Conservation (phyloP, 2,888 invertebrate genomes). For the Entomobrya multifasciata region DNA sequence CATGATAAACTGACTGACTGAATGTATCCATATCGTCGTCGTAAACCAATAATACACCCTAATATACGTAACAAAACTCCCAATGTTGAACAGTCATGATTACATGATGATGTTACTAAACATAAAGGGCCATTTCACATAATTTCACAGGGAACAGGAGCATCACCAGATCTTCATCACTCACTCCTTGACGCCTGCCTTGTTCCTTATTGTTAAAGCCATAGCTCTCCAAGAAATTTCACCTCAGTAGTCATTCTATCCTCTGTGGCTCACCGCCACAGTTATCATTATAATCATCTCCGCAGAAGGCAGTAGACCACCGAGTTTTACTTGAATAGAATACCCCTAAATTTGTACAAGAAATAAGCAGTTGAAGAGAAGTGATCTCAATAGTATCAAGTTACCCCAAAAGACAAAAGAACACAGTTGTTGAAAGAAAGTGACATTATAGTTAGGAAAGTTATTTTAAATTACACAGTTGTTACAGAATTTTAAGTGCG, state of each 20-base stretch:
- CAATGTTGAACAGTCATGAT: background rate
- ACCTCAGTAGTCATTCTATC: slow-evolving; percentile 49
- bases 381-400: background rate
- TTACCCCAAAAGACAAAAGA: background rate
- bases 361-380: too few relatives aligned
- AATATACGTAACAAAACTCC: slow-evolving; percentile 22
- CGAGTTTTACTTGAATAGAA: too few relatives aligned
- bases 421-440: too few relatives aligned
- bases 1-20: too few relatives aligned
- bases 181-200: slow-evolving; percentile 27
- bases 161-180: slow-evolving; percentile 28
- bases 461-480: too few relatives aligned
- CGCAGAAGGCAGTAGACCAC: slow-evolving; percentile 21
- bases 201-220: slow-evolving; percentile 45
- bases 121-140: slow-evolving; percentile 25
- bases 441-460: too few relatives aligned
- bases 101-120: background rate
- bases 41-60: too few relatives aligned
- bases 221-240: slow-evolving; percentile 61
- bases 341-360: too few relatives aligned
- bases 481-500: too few relatives aligned
- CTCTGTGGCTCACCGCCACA: background rate
- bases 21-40: too few relatives aligned
- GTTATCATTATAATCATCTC: too few relatives aligned
- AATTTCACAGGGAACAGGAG: slow-evolving; percentile 29